A percentile compares a stretch with the other conserved stretches of the same genome.
Evolutionary conservation across 2,888 invertebrate genomes (phyloP).

Genomic region (Drosophila nr. perissopoda): DNA sequence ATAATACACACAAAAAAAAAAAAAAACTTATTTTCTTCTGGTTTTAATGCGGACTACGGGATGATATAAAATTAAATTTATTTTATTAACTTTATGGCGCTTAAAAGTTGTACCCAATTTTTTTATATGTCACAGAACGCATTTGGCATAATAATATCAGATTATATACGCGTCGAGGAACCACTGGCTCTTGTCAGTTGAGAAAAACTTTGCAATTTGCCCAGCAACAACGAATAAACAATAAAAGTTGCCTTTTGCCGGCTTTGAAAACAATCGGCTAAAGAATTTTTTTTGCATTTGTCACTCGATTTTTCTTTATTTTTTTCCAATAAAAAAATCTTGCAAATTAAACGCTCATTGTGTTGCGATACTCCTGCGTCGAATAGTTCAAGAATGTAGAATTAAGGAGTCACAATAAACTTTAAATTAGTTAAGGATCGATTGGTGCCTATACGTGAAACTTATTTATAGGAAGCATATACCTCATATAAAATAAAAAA

Average conservation of each 20-base stretch:
- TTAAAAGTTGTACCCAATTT: conserved; percentile 51
- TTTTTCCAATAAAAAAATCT: conserved; percentile 20
- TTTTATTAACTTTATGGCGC: conserved; percentile 38
- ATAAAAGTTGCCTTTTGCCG: conserved; percentile 47
- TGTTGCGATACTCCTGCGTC: conserved; percentile 17
- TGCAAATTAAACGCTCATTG: conserved; percentile 34
- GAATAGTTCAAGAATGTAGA: background rate
- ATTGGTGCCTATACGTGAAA: background rate
- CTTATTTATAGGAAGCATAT: background rate
- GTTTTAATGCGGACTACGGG: conserved; percentile 6
- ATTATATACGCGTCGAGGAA: conserved; percentile 45
- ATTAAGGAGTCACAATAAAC: background rate
- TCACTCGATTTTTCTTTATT: conserved; percentile 14
- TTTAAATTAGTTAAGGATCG: no score
- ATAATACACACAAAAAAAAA: background rate
- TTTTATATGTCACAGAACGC: conserved; percentile 44
- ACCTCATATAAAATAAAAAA: background rate
- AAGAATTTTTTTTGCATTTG: conserved; percentile 50
- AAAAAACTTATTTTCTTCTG: background rate
- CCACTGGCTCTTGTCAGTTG: conserved; percentile 39
- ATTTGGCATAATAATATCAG: conserved; percentile 61
- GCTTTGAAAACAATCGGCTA: conserved; percentile 36
- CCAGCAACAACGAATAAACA: conserved; percentile 31
- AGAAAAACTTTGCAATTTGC: conserved; percentile 59
- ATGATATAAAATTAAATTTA: conserved; percentile 25